Percentiles rank a stretch among this genome's conserved stretches.
Conservation (phyloP, 1,140 invertebrate genomes). For the Bombyx mandarina region DNA sequence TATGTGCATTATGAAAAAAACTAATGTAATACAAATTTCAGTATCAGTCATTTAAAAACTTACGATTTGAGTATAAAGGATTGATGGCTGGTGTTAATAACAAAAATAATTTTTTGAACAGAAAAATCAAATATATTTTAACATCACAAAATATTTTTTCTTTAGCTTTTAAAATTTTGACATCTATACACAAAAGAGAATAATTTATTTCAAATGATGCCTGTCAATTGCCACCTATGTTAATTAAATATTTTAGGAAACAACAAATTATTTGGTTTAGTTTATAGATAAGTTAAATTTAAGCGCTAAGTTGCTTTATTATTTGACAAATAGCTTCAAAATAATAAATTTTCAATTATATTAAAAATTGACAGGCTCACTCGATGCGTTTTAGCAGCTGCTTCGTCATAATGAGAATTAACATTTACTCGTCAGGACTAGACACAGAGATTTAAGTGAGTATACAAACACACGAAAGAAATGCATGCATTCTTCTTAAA, state of each 20-base stretch:
- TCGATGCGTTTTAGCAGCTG: too few relatives aligned
- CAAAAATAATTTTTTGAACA: too few relatives aligned
- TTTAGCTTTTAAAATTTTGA: too few relatives aligned
- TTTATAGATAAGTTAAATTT: constrained; percentile 40
- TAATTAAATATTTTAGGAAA: constrained; percentile 24
- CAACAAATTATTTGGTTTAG: constrained; percentile 58
- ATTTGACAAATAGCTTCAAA: constrained; percentile 39
- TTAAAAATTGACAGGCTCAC: constrained; percentile 43
- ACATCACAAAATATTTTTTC: too few relatives aligned
- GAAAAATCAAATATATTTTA: too few relatives aligned
- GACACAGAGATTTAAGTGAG: constrained; percentile 62
- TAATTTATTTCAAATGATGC: constrained; percentile 23
- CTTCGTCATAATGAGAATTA: too few relatives aligned
- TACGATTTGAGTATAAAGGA: too few relatives aligned
- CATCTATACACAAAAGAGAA: too few relatives aligned
- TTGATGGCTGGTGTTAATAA: too few relatives aligned
- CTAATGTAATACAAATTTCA: too few relatives aligned
- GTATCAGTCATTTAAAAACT: too few relatives aligned
- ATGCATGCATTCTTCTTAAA: constrained; percentile 69
- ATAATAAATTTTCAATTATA: constrained; percentile 51
- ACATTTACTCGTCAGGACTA: constrained; percentile 55
- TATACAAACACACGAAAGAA: constrained; percentile 65
- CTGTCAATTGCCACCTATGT: constrained; percentile 26
- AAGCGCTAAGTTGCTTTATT: neutral
- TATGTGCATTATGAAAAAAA: too few relatives aligned